These are phyloP conservation scores for Galagoides demidoff DNA, from an alignment of 2,797 vertebrate species.

Conservation along the genomic window DNA sequence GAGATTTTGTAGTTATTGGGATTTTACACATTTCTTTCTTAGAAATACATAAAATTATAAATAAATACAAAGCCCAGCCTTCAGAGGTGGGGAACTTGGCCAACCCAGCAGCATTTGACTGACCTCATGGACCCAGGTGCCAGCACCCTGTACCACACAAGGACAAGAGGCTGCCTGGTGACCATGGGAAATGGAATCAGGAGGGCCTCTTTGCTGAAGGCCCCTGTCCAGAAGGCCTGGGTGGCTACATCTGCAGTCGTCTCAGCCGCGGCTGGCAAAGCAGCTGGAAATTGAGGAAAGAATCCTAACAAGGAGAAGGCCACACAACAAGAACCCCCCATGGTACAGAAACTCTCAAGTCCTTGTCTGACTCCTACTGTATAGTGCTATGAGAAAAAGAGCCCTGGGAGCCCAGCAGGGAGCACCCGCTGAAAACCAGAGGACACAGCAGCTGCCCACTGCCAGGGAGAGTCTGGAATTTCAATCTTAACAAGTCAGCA, in stretches of 20 bases:
- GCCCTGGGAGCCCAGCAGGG: too few species aligned
- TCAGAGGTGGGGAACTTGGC: rapidly evolving
- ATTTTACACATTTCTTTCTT: background rate
- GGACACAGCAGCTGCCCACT: background rate
- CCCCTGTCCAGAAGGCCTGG: background rate
- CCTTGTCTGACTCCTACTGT: too few species aligned
- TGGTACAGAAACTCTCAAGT: background rate
- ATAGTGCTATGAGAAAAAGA: too few species aligned
- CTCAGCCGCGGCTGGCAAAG: background rate
- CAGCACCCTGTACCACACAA: background rate
- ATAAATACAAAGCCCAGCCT: background rate
- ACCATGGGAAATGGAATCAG: background rate
- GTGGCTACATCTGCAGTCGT: background rate
- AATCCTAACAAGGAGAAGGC: background rate
- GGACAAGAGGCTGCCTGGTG: background rate
- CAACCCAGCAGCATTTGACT: background rate
- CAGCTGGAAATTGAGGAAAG: background rate
- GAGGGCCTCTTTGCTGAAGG: background rate
- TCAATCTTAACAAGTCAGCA: too few species aligned
- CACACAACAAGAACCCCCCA: background rate
- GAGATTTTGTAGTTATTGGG: background rate
- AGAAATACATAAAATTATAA: background rate
- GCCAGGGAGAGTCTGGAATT: background rate
- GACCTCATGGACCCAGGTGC: rapidly evolving
- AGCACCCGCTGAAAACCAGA: rapidly evolving